Percentiles rank a stretch among this genome's conserved stretches.
phyloP scores from a whole-genome alignment of 2,888 invertebrate genomes.

The Euspilapteryx auroguttella region DNA sequence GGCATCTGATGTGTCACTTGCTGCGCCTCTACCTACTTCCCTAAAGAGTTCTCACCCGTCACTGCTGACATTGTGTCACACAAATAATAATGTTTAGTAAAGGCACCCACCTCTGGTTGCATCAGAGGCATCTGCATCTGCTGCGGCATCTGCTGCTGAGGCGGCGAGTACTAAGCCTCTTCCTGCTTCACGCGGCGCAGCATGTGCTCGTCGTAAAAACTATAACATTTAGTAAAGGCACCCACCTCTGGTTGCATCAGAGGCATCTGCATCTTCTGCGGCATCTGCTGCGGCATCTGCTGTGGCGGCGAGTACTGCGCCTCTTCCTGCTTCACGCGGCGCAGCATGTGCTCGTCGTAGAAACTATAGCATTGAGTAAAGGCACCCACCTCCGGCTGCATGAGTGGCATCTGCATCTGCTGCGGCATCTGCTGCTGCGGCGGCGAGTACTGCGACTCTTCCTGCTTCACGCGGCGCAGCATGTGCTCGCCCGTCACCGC shows the following conservation, averaged over 20 bases:
- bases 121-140: slow-evolving; percentile 40
- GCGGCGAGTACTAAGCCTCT: slow-evolving; percentile 57
- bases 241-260: slow-evolving; percentile 33
- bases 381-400: slow-evolving; percentile 29
- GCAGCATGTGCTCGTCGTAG: slow-evolving; percentile 36
- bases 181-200: slow-evolving; percentile 49
- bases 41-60: no score
- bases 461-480: slow-evolving; percentile 47
- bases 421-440: slow-evolving; percentile 58
- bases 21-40: no score
- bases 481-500: slow-evolving; percentile 43
- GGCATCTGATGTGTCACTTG: no score
- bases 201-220: slow-evolving; percentile 35
- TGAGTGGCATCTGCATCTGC: slow-evolving; percentile 36
- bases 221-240: no score
- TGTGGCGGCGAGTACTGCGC: slow-evolving; percentile 6
- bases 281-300: slow-evolving; percentile 53
- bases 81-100: no score
- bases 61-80: no score
- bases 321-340: slow-evolving; percentile 48
- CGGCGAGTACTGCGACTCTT: slow-evolving; percentile 56
- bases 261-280: slow-evolving; percentile 46
- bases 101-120: slow-evolving; percentile 30
- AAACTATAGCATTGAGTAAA: no score
- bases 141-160: slow-evolving; percentile 56